phyloP scores from a whole-genome alignment of 2,797 vertebrate genomes.

The Mormyrus hasselquistii region DNA sequence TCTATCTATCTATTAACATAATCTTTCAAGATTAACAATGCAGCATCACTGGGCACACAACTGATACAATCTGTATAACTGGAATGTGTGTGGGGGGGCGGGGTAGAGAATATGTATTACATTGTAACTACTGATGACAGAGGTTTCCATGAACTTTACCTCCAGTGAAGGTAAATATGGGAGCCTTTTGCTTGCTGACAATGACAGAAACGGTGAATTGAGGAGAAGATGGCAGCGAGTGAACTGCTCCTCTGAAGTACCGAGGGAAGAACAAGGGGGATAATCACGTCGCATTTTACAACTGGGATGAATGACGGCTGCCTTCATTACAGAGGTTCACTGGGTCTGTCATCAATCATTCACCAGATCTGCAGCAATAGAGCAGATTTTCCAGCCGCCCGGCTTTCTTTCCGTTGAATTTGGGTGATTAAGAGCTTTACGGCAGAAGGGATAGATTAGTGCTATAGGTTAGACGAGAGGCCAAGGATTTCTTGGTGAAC shows the following conservation, averaged over 20 bases:
- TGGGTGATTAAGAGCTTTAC: constrained; percentile 32
- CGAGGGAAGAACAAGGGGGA: not conserved
- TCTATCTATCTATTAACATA: not conserved
- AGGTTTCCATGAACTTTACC: not conserved
- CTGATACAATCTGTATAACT: not conserved
- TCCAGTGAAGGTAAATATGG: not conserved
- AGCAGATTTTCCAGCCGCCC: not conserved
- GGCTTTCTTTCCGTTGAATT: constrained; percentile 12
- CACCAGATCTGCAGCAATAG: not conserved
- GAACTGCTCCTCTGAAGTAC: not conserved
- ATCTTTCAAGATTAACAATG: not conserved
- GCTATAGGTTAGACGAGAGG: constrained; percentile 19
- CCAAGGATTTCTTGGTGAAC: constrained; percentile 21
- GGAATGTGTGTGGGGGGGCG: not conserved
- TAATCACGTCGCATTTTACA: constrained; percentile 8
- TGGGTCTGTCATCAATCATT: not conserved
- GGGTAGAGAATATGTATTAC: not conserved
- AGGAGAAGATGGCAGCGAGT: not conserved
- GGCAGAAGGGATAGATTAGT: constrained; percentile 35
- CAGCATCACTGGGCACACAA: not conserved
- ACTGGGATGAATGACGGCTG: not conserved
- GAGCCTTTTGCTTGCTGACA: not conserved
- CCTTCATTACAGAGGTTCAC: not conserved
- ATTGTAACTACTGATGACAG: not conserved
- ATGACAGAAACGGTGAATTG: not conserved